Evolutionary conservation across 2,888 invertebrate genomes (phyloP), one percentile per base, ranked within the genome.

Genomic region (Podotricha telesiphe): DNA sequence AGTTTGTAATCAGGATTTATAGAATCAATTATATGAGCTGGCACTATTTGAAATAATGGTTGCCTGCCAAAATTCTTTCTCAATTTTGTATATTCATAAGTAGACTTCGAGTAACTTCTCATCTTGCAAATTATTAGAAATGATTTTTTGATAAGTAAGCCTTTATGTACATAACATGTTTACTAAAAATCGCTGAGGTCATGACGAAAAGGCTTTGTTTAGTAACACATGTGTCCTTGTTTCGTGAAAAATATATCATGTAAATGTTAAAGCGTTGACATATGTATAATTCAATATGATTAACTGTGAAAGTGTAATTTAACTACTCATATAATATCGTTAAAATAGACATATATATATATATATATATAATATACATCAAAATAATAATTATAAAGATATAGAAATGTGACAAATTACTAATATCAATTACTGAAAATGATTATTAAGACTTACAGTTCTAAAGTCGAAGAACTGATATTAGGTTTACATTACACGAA

Each of bases 51-150:
- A 76, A 94, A 94, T 63, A 93, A 81, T 68, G 91, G 86, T 73
- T 92, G 89, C 53, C 86, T 89, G 1, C 94, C 94, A 73, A 94
- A 94, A 69, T 88, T 84, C 71, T 82, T 86, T 45, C 94, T 87
- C 55, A 82, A 76, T 76, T 94, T 94, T 11, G 88, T 84, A 73
- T 94, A 94, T 69, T 88, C 88, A 67, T 89, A 93, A 10, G 82
- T 83, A 10, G 82, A 82, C 76, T 87, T 87, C 47, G 79, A 77
- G 64, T 83, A 89, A 40, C 80, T 80, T 74, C 81, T 79, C 83
- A 84, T 86, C 71, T 61, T 76, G 65, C 55, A 51, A 73, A 74
- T 47, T 6, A 4, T 2, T 37, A 8, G 20, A 28, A 22, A 56
- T 42, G n/a, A 8, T 4, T 28, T 28, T 19, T 28, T 28, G 3